Base-by-base conservation (phyloP, 2,113 vertebrate species). In the Catharus minimus region DNA sequence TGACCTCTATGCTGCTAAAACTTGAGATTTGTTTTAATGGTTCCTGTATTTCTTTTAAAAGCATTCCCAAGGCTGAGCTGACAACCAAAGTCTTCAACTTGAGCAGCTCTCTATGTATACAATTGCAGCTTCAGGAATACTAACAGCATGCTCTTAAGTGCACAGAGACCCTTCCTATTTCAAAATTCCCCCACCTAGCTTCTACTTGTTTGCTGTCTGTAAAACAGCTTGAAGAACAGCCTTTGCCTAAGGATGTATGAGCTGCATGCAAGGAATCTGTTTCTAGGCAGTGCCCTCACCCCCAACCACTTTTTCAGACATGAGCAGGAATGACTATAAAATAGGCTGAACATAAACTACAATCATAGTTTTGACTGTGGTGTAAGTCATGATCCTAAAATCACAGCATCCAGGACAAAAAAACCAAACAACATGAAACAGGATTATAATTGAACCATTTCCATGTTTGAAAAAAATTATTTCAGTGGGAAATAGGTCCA, bases 51-150 rank as follows among this genome's bases (percentile, higher is more conserved):
- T 62, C 39, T 74, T 90, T 74, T 33, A 67, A 23, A 88, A 19
- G 12, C 9, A 60, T 32, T 68, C 43, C 36, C n/a, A 67, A 52
- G 20, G 18, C 33, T 83, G 21, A 74, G 19, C 6, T 21, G 30
- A 24, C 0, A 0, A 64, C n/a, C 5, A 36, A 86, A n/a, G 3
- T 32, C 27, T n/a, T 47, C 24, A 55, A 5, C 11, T 55, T 83
- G 15, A 62, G 30, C 33, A 83, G 30, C 9, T 55, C 10, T 43
- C 46, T 3, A 1, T n/a, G 43, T 36, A 32, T 47, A 52, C 13
- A 71, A n/a, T 36, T 58, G 11, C 23, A 69, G 33, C 26, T 41
- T 69, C 28, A 82, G 41, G 46, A 87, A n/a, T 1, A 7, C 15
- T n/a, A 43, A 62, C 27, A 41, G 36, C 27, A 28, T 41, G 7